Evolutionary conservation across 64 coral and sea anemone species (phyloP).

Genomic region (Dendrophyllia cribrosa): DNA sequence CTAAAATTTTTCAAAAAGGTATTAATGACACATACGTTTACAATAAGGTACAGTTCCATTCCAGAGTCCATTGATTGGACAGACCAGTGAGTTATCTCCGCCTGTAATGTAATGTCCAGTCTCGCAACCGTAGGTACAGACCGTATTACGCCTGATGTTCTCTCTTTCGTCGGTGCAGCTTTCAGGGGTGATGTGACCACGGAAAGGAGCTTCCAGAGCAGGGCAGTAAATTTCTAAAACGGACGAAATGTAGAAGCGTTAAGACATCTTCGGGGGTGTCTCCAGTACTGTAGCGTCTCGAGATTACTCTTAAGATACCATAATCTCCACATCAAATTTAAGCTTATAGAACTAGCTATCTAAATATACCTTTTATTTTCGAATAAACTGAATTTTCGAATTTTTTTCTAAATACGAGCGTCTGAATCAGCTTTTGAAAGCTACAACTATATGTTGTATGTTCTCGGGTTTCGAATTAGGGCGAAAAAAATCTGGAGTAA

Average conservation of each 20-base stretch:
- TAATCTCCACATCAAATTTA: no score
- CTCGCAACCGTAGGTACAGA: constrained; percentile 84
- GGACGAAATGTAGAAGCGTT: not conserved
- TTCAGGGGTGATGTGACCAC: constrained; percentile 64
- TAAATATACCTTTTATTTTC: no score
- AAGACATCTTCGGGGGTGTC: not conserved
- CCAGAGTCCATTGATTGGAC: constrained; percentile 90
- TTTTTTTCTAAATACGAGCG: no score
- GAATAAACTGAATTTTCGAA: no score
- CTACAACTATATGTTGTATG: no score
- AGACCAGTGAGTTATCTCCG: constrained; percentile 57
- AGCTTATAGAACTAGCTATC: no score
- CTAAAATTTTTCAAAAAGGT: not conserved
- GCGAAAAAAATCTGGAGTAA: no score
- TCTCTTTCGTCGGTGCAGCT: constrained; percentile 74
- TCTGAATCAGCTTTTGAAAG: no score
- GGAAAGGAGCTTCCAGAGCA: constrained; percentile 87
- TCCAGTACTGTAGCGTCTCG: no score
- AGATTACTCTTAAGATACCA: no score
- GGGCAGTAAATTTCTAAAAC: constrained; percentile 96
- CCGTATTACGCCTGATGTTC: constrained; percentile 86
- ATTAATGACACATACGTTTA: constrained; percentile 70
- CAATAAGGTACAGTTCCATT: constrained; percentile 79
- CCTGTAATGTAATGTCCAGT: constrained; percentile 69
- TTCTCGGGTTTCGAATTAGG: no score